phyloP scores from a whole-genome alignment of 1,140 invertebrate species.

The Panagrolaimus sp. region DNA sequence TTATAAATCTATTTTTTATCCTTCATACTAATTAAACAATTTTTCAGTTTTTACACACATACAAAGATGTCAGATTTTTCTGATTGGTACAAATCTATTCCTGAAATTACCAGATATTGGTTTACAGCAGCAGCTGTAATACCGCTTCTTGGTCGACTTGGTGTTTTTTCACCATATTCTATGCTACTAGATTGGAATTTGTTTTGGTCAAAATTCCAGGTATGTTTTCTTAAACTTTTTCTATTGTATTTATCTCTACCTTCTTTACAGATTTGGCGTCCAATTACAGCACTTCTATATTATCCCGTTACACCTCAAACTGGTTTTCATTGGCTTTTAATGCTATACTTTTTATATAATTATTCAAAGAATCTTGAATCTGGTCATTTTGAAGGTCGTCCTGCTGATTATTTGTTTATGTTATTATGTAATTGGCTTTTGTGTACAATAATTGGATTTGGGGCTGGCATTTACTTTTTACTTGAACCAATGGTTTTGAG shows the following conservation, averaged over 20 bases:
- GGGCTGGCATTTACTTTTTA: conserved; percentile 66
- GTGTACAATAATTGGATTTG: conserved; percentile 66
- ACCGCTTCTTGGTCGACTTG: conserved; percentile 79
- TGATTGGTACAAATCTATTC: conserved; percentile 46
- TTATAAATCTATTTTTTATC: too few species aligned
- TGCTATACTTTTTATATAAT: conserved; percentile 93
- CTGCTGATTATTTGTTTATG: conserved; percentile 91
- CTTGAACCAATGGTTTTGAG: conserved; percentile 96
- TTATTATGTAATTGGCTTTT: conserved; percentile 81
- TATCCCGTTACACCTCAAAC: conserved; percentile 81
- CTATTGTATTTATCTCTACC: conserved; percentile 23
- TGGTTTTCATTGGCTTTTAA: conserved; percentile 94
- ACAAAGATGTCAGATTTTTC: conserved; percentile 37
- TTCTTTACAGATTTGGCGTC: conserved; percentile 80
- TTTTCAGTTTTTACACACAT: too few species aligned
- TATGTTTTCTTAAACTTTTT: conserved; percentile 59
- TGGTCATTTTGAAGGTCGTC: conserved; percentile 76
- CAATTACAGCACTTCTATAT: conserved; percentile 80
- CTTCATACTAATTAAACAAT: too few species aligned
- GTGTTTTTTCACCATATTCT: conserved; percentile 69
- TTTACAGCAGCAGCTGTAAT: conserved; percentile 77
- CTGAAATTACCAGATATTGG: conserved; percentile 71
- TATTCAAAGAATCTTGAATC: conserved; percentile 86
- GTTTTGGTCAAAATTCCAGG: conserved; percentile 74
- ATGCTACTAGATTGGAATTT: conserved; percentile 71